Percentiles rank a stretch among this genome's conserved stretches.
Evolutionary conservation across 2,113 vertebrate species (phyloP).

Genomic region (Paratilapia polleni): DNA sequence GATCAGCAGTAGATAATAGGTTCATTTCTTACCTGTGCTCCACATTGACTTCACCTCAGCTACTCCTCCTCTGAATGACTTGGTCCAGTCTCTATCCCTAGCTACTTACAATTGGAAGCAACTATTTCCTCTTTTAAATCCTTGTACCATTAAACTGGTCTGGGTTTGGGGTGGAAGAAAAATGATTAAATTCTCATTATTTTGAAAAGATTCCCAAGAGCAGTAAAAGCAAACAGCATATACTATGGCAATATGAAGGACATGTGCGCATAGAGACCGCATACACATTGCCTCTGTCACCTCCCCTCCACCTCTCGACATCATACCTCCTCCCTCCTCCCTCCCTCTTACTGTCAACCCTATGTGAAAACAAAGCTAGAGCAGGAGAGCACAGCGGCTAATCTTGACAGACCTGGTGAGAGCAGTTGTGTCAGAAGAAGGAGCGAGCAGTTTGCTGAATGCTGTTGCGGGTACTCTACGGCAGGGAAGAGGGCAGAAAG

Average conservation of each 20-base stretch:
- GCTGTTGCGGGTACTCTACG: background rate
- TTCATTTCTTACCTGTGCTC: conserved; percentile 77
- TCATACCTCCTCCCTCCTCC: conserved; percentile 46
- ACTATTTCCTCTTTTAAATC: conserved; percentile 43
- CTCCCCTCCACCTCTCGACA: conserved; percentile 53
- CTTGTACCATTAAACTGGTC: conserved; percentile 35
- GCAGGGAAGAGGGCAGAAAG: background rate
- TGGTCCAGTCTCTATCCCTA: conserved; percentile 32
- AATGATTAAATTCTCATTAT: conserved; percentile 4
- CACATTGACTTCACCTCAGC: conserved; percentile 73
- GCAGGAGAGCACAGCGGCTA: conserved; percentile 73
- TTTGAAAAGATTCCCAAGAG: conserved; percentile 30
- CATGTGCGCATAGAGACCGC: conserved; percentile 43
- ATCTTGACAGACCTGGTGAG: conserved; percentile 59
- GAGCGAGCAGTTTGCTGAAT: conserved; percentile 1
- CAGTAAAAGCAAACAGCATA: conserved; percentile 8
- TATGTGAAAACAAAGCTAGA: conserved; percentile 74
- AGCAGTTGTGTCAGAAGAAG: conserved; percentile 54
- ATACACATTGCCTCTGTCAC: conserved; percentile 39
- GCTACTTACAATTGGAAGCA: conserved; percentile 14
- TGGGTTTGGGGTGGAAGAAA: conserved; percentile 22
- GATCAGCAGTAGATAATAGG: background rate
- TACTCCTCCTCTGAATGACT: conserved; percentile 21
- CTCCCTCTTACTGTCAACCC: conserved; percentile 53
- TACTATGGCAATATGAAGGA: conserved; percentile 46